Evolutionary conservation across 2,797 vertebrate genomes (phyloP).

Genomic region (Malurus leucopterus): DNA sequence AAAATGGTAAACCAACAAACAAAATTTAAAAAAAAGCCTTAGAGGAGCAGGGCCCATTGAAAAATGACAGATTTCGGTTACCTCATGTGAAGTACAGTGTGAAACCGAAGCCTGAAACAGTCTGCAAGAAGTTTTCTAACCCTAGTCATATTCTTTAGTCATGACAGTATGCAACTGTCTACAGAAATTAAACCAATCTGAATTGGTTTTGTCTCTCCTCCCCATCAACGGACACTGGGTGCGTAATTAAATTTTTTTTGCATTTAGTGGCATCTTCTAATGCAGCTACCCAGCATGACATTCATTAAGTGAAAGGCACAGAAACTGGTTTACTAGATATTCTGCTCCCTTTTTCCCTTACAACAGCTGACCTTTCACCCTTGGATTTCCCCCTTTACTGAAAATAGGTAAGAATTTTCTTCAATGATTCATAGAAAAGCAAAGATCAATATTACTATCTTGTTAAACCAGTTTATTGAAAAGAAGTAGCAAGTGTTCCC

Average conservation of each 20-base stretch:
- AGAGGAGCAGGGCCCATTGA: neutral
- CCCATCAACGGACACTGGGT: neutral
- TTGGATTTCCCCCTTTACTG: neutral
- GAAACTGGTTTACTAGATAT: neutral
- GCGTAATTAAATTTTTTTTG: conserved; percentile 39
- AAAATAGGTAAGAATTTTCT: neutral
- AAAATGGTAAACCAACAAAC: neutral
- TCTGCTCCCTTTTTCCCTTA: neutral
- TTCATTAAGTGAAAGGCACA: neutral
- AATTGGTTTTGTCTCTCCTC: conserved; percentile 12
- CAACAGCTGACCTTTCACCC: neutral
- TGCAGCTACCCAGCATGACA: neutral
- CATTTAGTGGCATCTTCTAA: neutral
- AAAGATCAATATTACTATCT: neutral
- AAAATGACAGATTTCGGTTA: neutral
- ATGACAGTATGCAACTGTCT: neutral
- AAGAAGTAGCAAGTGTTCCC: neutral
- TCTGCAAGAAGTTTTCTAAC: neutral
- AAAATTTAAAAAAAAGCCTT: neutral
- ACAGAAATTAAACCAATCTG: neutral
- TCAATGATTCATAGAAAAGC: neutral
- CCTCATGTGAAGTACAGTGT: neutral
- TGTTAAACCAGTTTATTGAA: neutral
- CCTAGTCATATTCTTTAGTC: neutral
- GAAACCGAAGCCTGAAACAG: neutral